A percentile compares a stretch with the other conserved stretches of the same genome.
Evolutionary conservation across 2,797 vertebrate genomes (phyloP).

Genomic region (Rhabdophis nuchalis): DNA sequence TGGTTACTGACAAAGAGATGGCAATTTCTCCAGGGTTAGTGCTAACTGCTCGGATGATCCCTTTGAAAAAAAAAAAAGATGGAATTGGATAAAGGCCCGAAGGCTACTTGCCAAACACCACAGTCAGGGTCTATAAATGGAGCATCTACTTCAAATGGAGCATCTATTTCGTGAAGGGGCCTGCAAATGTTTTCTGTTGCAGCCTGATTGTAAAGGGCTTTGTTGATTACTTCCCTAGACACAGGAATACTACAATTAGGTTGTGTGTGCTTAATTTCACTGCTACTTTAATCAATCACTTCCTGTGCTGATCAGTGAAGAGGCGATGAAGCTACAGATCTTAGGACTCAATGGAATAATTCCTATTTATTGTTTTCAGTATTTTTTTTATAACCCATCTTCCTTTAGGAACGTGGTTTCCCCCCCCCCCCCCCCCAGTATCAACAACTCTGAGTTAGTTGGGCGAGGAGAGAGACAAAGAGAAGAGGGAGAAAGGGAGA

Average conservation of each 20-base stretch:
- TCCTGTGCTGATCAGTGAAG: neutral
- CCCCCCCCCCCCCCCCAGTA: too few species aligned
- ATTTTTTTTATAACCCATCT: neutral
- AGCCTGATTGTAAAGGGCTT: neutral
- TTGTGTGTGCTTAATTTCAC: neutral
- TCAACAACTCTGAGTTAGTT: neutral
- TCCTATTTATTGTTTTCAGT: neutral
- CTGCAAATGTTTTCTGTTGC: neutral
- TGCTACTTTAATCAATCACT: neutral
- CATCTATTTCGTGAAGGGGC: neutral
- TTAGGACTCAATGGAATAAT: neutral
- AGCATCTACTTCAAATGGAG: neutral
- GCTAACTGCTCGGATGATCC: slow-evolving; percentile 54
- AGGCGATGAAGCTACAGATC: neutral
- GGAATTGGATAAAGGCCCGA: slow-evolving; percentile 1
- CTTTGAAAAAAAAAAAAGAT: slow-evolving; percentile 24
- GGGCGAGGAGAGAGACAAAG: neutral
- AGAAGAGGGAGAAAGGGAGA: neutral
- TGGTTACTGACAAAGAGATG: slow-evolving; percentile 49
- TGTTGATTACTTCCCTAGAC: neutral
- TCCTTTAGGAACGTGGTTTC: neutral
- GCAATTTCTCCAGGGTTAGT: slow-evolving; percentile 55
- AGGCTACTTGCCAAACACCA: neutral
- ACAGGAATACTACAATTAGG: neutral
- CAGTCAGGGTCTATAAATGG: neutral